A percentile compares a stretch with the other conserved stretches of the same genome.
These are phyloP conservation scores for Heteractis magnifica DNA, from an alignment of 92 coral and sea anemone species.

Conservation along the genomic window DNA sequence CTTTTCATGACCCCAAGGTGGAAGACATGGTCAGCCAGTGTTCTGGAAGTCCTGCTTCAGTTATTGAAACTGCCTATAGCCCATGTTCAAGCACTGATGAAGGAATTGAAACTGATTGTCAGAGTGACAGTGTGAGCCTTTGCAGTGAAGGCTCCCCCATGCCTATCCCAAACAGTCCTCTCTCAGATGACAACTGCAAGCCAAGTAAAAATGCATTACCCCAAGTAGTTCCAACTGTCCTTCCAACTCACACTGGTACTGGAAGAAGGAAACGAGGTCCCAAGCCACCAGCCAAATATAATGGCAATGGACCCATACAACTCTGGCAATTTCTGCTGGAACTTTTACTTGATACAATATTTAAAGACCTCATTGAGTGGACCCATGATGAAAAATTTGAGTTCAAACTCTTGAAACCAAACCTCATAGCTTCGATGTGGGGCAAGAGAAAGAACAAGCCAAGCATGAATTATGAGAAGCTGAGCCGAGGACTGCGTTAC, in stretches of 20 bases:
- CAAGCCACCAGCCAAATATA: conserved; percentile 73
- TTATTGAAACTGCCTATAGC: conserved; percentile 16
- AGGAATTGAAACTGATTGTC: conserved; percentile 10
- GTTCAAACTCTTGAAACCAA: conserved; percentile 84
- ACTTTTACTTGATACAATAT: conserved; percentile 43
- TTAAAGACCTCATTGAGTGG: conserved; percentile 69
- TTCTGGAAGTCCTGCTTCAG: background rate
- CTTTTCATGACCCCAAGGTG: background rate
- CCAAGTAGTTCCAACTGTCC: conserved; percentile 19
- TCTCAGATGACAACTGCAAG: conserved; percentile 2
- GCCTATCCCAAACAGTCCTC: conserved; percentile 18
- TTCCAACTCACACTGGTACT: background rate
- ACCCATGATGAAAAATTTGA: conserved; percentile 83
- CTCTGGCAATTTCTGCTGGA: conserved; percentile 94
- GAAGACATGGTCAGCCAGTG: background rate
- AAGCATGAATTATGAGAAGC: conserved; percentile 92
- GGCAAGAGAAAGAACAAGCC: conserved; percentile 94
- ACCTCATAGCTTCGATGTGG: conserved; percentile 81
- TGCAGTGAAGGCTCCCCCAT: conserved; percentile 28
- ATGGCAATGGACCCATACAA: conserved; percentile 89
- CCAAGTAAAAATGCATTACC: conserved; percentile 2
- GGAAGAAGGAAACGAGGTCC: conserved; percentile 75
- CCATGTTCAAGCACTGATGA: conserved; percentile 21
- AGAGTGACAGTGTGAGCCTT: conserved; percentile 14
- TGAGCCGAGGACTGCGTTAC: conserved; percentile 95